phyloP scores from a whole-genome alignment of 2,888 invertebrate genomes.

The Tortricodes alternella region DNA sequence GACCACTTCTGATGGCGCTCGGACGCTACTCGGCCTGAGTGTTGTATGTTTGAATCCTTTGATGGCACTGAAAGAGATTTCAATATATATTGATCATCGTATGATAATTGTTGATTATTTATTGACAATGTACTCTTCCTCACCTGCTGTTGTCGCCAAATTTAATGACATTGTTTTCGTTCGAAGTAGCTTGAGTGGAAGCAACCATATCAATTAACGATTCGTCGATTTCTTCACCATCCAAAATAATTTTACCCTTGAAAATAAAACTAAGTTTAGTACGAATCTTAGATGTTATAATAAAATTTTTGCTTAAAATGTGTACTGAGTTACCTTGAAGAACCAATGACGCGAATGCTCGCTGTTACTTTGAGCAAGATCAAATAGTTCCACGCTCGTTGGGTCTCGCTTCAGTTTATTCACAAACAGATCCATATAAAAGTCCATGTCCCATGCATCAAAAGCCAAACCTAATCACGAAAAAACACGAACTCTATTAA shows the following conservation, averaged over 20 bases:
- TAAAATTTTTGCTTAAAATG: constrained; percentile 12
- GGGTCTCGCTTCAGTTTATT: constrained; percentile 94
- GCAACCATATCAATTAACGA: constrained; percentile 97
- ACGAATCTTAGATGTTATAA: constrained; percentile 15
- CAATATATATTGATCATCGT: background rate
- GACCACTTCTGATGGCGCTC: constrained; percentile 84
- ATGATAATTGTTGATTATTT: background rate
- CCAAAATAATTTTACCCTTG: constrained; percentile 91
- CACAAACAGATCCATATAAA: constrained; percentile 93
- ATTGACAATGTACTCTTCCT: constrained; percentile 24
- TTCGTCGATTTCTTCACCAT: constrained; percentile 89
- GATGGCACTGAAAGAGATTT: constrained; percentile 87
- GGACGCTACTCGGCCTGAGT: constrained; percentile 84
- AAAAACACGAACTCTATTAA: constrained; percentile 36
- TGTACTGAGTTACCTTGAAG: constrained; percentile 86
- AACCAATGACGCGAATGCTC: constrained; percentile 99
- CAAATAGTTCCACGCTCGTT: constrained; percentile 98
- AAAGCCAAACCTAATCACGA: constrained; percentile 89
- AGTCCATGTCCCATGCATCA: constrained; percentile 95
- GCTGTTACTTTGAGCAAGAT: constrained; percentile 98
- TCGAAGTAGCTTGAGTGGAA: constrained; percentile 92
- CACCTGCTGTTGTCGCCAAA: constrained; percentile 98
- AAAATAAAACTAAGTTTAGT: constrained; percentile 36
- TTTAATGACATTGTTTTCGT: constrained; percentile 97
- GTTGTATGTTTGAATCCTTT: constrained; percentile 89